Evolutionary conservation across 2,797 vertebrate species (phyloP).

Genomic region (Tiaroga cobitis): DNA sequence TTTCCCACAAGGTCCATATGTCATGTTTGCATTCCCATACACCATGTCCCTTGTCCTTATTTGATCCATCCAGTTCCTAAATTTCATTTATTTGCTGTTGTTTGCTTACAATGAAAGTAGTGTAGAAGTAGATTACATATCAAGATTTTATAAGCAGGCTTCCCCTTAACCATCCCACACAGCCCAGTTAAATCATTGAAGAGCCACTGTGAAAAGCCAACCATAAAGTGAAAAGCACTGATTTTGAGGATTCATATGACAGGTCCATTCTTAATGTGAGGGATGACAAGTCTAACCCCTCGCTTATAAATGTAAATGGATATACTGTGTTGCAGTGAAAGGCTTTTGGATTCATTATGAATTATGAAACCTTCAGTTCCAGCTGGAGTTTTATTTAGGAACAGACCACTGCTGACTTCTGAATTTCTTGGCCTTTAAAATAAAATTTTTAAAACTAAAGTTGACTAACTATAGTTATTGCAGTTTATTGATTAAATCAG

Average conservation of each 20-base stretch:
- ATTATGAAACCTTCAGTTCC: constrained; percentile 76
- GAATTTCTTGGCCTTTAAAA: constrained; percentile 27
- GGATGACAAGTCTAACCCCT: constrained; percentile 65
- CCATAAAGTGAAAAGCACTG: constrained; percentile 28
- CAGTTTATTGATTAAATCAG: background rate
- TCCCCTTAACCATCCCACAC: background rate
- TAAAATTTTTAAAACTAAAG: background rate
- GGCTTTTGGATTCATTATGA: constrained; percentile 70
- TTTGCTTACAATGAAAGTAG: background rate
- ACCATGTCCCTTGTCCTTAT: background rate
- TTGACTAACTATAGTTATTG: background rate
- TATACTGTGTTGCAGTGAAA: constrained; percentile 76
- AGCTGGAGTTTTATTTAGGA: constrained; percentile 41
- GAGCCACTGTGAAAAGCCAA: constrained; percentile 12
- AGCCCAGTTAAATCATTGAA: constrained; percentile 34
- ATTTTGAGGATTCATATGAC: constrained; percentile 53
- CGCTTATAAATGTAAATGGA: constrained; percentile 77
- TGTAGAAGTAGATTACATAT: background rate
- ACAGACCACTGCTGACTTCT: background rate
- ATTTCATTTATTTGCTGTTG: background rate
- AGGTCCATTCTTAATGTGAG: constrained; percentile 70
- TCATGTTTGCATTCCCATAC: background rate
- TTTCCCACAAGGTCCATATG: background rate
- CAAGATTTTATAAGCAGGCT: background rate
- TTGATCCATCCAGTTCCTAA: background rate